phyloP scores from a whole-genome alignment of 1,140 invertebrate genomes.

The Drosophila bipectinata region DNA sequence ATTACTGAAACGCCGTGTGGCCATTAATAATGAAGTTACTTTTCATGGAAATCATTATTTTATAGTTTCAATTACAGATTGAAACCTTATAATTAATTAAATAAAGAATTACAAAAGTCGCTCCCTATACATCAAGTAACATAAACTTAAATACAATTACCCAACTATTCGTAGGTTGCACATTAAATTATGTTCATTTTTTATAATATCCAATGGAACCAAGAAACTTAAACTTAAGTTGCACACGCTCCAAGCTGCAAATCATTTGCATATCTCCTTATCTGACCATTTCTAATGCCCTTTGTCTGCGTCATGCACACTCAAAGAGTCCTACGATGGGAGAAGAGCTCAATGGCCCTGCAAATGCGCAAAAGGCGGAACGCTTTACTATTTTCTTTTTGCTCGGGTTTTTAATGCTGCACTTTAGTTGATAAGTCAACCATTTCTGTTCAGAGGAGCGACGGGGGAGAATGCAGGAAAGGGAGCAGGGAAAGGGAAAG shows the following conservation, averaged over 20 bases:
- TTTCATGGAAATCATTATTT: too few species aligned
- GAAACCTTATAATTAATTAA: too few species aligned
- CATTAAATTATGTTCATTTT: neutral
- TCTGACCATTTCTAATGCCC: slow-evolving; percentile 58
- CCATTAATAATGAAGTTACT: too few species aligned
- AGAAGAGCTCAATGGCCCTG: slow-evolving; percentile 47
- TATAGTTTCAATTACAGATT: too few species aligned
- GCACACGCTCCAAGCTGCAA: slow-evolving; percentile 34
- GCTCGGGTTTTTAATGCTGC: slow-evolving; percentile 66
- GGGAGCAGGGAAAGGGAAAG: slow-evolving; percentile 6
- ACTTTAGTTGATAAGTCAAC: slow-evolving; percentile 81
- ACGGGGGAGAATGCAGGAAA: slow-evolving; percentile 14
- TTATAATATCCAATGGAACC: slow-evolving; percentile 1
- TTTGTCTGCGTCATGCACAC: slow-evolving; percentile 49
- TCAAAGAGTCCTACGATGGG: slow-evolving; percentile 10
- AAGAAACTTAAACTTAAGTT: slow-evolving; percentile 22
- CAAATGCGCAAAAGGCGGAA: slow-evolving; percentile 54
- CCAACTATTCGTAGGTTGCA: neutral
- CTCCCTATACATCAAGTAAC: too few species aligned
- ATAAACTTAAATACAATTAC: neutral
- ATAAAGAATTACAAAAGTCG: too few species aligned
- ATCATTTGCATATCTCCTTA: slow-evolving; percentile 58
- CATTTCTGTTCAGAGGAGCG: slow-evolving; percentile 38
- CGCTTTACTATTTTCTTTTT: slow-evolving; percentile 31
- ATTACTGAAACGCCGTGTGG: neutral